phyloP scores from a whole-genome alignment of 1,140 invertebrate species.

The Pseudomyrmex gracilis region DNA sequence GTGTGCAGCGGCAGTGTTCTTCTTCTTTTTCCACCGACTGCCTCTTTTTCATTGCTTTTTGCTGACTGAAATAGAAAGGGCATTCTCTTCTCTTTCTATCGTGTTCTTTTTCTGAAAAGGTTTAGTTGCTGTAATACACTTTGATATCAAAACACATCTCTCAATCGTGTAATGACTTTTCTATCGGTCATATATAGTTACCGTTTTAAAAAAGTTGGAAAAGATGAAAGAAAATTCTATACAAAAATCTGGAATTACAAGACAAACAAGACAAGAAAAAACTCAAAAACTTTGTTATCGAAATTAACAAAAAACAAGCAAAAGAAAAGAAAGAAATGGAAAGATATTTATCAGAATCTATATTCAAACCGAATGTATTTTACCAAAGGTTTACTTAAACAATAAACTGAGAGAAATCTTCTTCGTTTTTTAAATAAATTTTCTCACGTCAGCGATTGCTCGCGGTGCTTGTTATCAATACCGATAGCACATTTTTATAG shows the following conservation, averaged over 20 bases:
- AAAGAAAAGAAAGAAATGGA: neutral
- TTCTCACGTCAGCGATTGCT: constrained; percentile 6
- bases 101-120: neutral
- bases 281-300: neutral
- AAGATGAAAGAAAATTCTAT: neutral
- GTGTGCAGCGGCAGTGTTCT: constrained; percentile 6
- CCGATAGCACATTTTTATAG: constrained; percentile 26
- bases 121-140: neutral
- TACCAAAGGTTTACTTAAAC: neutral
- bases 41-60: constrained; percentile 16
- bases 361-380: constrained; percentile 7
- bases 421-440: constrained; percentile 9
- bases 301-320: neutral
- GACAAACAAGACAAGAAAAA: too few relatives aligned
- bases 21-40: constrained; percentile 10
- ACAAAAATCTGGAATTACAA: neutral
- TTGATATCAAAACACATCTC: neutral
- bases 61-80: neutral
- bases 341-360: neutral
- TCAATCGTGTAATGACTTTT: constrained; percentile 1
- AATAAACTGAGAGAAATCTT: constrained; percentile 10
- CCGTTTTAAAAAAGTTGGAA: neutral
- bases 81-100: neutral
- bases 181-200: neutral
- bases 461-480: constrained; percentile 34